These are phyloP conservation scores for Phaenicophaeus curvirostris DNA, from an alignment of 2,797 vertebrate species.

Conservation along the genomic window DNA sequence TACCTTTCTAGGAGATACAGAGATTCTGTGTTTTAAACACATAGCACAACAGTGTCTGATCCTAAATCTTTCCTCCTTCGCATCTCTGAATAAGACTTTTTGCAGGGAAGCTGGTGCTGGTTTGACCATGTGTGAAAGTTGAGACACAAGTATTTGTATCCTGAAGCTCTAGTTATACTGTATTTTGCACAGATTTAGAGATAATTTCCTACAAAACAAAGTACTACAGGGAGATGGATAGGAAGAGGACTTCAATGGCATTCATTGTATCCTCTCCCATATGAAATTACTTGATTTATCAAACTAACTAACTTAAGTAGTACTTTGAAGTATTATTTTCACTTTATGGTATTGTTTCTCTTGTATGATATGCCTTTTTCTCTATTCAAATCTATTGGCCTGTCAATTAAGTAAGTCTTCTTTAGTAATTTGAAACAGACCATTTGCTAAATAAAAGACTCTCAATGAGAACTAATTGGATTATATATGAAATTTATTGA, in stretches of 20 bases:
- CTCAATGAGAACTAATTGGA: constrained; percentile 48
- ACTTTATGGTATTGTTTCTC: neutral
- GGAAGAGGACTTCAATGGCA: neutral
- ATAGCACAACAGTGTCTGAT: rapidly evolving
- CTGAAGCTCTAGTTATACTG: neutral
- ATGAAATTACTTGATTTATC: neutral
- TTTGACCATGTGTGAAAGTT: neutral
- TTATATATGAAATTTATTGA: constrained; percentile 56
- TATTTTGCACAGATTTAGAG: neutral
- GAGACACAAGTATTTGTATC: neutral
- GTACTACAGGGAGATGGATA: neutral
- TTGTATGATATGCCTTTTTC: neutral
- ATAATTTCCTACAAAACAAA: neutral
- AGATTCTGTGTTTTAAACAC: neutral
- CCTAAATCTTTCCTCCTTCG: neutral
- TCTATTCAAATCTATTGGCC: neutral
- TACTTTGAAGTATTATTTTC: neutral
- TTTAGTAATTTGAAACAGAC: constrained; percentile 6
- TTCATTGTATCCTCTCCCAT: too few species aligned
- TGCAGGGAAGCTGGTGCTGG: neutral
- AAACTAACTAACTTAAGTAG: neutral
- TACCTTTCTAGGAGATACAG: neutral
- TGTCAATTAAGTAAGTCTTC: constrained; percentile 41
- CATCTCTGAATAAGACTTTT: neutral
- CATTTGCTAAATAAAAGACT: constrained; percentile 14